These are phyloP conservation scores for Apamea crenata DNA, from an alignment of 2,888 invertebrate species.

Conservation along the genomic window DNA sequence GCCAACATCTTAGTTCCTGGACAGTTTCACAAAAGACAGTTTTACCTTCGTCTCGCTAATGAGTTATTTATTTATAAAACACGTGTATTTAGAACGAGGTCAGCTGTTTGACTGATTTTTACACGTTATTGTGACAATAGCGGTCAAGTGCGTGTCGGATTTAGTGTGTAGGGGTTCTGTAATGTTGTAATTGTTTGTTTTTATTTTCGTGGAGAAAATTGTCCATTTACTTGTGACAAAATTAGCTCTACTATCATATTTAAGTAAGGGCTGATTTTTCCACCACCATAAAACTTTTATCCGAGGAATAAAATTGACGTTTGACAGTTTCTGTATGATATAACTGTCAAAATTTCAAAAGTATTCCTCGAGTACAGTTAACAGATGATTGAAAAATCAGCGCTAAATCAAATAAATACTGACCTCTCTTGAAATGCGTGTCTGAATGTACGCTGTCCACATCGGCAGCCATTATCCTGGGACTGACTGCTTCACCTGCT, in stretches of 20 bases:
- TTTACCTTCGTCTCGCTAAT: constrained; percentile 21
- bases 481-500: constrained; percentile 89
- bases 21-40: constrained; percentile 4
- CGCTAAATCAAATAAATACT: no score
- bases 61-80: constrained; percentile 38
- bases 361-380: no score
- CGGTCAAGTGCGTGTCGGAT: constrained; percentile 10
- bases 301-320: no score
- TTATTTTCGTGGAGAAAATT: no score
- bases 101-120: constrained; percentile 13
- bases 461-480: constrained; percentile 89
- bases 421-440: constrained; percentile 88
- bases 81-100: constrained; percentile 40
- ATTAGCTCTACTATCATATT: no score
- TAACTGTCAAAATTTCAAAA: no score
- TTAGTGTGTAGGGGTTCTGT: constrained; percentile 1
- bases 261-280: no score
- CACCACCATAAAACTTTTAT: no score
- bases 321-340: no score
- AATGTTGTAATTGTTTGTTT: neutral
- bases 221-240: no score
- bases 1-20: constrained; percentile 17
- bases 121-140: neutral
- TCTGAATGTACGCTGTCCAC: constrained; percentile 91
- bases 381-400: no score